Evolutionary conservation across 2,113 vertebrate genomes (phyloP), one percentile per base, ranked within the genome.

Genomic region (Pachyramphus minor): DNA sequence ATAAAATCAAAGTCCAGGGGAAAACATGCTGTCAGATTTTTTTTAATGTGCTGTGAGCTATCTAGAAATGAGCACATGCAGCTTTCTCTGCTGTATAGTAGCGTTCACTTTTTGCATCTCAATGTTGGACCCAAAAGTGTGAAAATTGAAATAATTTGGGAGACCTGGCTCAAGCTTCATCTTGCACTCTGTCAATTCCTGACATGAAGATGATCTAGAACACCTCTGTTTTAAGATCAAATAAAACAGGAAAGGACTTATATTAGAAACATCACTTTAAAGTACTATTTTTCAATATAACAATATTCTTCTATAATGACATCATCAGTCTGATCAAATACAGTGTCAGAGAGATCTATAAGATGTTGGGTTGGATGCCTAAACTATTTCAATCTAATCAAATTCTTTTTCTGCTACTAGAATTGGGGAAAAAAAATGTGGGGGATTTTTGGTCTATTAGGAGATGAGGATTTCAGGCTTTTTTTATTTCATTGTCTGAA

Each of bases 231-330:
- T 96, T 94, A 89, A 84, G 59, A 90, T 87, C 56, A 85, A 7
- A 76, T 84, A 42, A 33, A 39, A 50, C 39, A 87, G 59, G 55
- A 88, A 89, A 83, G 24, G 73, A 35, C 42, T 91, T 27, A 55
- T 85, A 85, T 90, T 64, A 63, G 83, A 89, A 69, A 27, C 23
- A 72, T 9, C 18, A 67, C 53, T 95, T 93, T 76, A 66, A 79
- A 68, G n/a, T 76, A 84, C 55, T 89, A 47, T 90, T 92, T 86
- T 93, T 96, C 73, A 59, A 56, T 66, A 35, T 75, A 72, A 93
- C 16, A 6, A 6, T 66, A 24, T 92, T 64, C 42, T 79, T 45
- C 50, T 60, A 14, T 45, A 60, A 91, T 50, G 30, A 39, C 19
- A 87, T 81, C 6, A 41, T 87, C 15, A 21, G 27, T 74, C 23